Base-by-base conservation (phyloP, 2,113 vertebrate genomes). In the Brienomyrus brachyistius region DNA sequence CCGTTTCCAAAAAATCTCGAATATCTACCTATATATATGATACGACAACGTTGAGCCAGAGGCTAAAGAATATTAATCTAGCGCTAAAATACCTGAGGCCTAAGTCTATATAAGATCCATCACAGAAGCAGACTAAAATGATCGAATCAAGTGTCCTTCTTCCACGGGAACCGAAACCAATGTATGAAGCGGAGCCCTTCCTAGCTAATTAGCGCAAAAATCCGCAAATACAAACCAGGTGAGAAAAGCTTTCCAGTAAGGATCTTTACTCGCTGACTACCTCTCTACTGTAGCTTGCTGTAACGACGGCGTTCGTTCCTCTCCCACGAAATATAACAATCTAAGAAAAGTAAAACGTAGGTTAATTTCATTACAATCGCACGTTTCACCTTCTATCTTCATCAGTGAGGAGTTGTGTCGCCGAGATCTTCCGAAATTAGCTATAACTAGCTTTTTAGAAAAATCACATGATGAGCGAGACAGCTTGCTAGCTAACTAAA, bases 311-410 rank as follows among this genome's bases (percentile, higher is more conserved):
- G 56, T 45, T 88, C 56, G 6, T 23, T 19, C 23, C 54, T 88
- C 47, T 88, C n/a, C 35, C 8, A 5, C 13, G 4, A n/a, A 85
- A 70, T 51, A 56, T n/a, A 85, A 5, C 52, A 83, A 35, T 27
- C 77, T 35, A 85, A 21, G 35, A 52, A 56, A 89, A 86, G 84
- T 51, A 86, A 86, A 56, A 19, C 27, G 27, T 43, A 23, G 35
- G n/a, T 87, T 40, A 87, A 87, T 54, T 23, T 54, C 45, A 90
- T 88, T 80, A 70, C 87, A 86, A 84, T 66, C 83, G 54, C 54
- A 86, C 43, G 35, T 43, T 90, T 90, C 90, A 90, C 90, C 90
- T 90, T 90, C 90, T 62, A 77, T 86, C 87, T 90, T 90, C 90
- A 90, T 90, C 80, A 66, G 90, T 88, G 43, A 82, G 19, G 45